Conservation (phyloP, 1,140 invertebrate species). For the Nasonia vitripennis region DNA sequence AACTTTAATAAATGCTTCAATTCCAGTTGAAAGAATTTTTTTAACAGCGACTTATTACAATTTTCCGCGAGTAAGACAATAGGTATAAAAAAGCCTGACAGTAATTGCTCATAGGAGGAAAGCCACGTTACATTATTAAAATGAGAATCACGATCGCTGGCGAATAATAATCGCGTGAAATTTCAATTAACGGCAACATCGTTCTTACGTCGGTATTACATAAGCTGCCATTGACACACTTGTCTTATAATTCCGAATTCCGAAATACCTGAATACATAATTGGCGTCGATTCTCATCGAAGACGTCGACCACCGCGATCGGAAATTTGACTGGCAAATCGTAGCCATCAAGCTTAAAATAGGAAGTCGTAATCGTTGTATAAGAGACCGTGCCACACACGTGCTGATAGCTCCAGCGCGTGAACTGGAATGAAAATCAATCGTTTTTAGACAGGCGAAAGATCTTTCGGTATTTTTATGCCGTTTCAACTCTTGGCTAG, state of each 20-base stretch:
- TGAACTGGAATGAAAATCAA: neutral
- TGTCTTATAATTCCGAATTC: neutral
- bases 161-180: neutral
- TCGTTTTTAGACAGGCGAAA: neutral
- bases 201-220: neutral
- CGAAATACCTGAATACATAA: neutral
- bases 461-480: no score
- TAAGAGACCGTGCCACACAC: neutral
- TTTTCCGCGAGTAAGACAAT: no score
- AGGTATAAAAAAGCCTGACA: no score
- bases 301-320: neutral
- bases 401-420: neutral
- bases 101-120: no score
- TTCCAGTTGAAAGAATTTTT: no score
- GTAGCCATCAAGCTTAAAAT: neutral
- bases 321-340: neutral
- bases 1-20: no score
- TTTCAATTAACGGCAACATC: neutral
- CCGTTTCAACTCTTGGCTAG: no score
- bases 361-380: neutral
- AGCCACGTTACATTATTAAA: neutral
- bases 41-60: no score
- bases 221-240: constrained; percentile 1
- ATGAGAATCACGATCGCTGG: neutral
- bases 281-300: neutral